Evolutionary conservation across 2,797 vertebrate species (phyloP), one percentile per base, ranked within the genome.

Genomic region (Hemitrygon akajei): DNA sequence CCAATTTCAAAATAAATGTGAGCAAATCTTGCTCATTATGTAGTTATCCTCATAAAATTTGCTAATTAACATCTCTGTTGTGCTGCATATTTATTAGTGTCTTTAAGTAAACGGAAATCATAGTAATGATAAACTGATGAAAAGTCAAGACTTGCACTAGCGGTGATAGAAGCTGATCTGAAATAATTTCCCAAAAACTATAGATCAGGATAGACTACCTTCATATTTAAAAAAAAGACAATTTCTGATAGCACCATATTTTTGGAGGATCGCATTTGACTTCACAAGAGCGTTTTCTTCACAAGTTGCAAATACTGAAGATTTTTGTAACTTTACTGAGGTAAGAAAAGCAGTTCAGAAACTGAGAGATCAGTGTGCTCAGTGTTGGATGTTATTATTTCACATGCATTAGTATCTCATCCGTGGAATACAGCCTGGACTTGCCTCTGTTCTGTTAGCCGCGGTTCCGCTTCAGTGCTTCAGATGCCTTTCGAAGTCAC

Each of bases 401-500:
- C 91, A 93, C 91, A 40, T 93, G 71, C 91, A 27, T 76, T 47
- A 75, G 37, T 58, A 76, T 12, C 40, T 93, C 69, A 76, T 30
- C 91, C 91, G 40, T 76, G 73, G 91, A 76, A 56, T 76, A 76
- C 91, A 89, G 60, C 71, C 91, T 93, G 71, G 47, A 20, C 37
- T 69, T 93, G 71, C 71, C 25, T 93, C 91, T 76, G 37, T 93
- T 93, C 91, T 93, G 71, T 76, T 93, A 71, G 91, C 71, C 71
- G n/a, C 40, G 9, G 91, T 93, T 93, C 91, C 47, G 71, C 91
- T 56, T 93, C 91, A 93, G 25, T 76, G 91, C 91, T 22, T 93
- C 27, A 76, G 91, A 12, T 76, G 91, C 91, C 40, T 93, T 76
- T 93, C 69, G 73, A 93, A 93, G 91, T 93, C 91, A 93, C 91